A percentile compares a stretch with the other conserved stretches of the same genome.
phyloP scores from a whole-genome alignment of 64 coral and sea anemone genomes.

The Acropora tenuis region DNA sequence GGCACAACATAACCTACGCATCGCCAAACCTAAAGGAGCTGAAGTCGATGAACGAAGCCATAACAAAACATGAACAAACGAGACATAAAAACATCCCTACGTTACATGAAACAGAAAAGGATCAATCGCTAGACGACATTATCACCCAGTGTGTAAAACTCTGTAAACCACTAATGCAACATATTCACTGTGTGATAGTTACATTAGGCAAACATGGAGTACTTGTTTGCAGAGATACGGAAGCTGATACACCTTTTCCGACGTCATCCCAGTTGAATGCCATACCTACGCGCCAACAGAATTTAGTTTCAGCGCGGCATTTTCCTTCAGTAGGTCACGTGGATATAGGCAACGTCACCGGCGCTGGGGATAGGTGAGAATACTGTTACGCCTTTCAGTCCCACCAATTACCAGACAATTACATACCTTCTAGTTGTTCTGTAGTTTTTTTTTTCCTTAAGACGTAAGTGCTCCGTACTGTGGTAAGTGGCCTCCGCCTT shows the following conservation, averaged over 20 bases:
- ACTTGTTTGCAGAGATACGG: slow-evolving; percentile 82
- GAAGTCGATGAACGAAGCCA: slow-evolving; percentile 77
- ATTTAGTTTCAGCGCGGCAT: slow-evolving; percentile 81
- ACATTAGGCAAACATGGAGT: slow-evolving; percentile 89
- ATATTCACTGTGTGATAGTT: slow-evolving; percentile 87
- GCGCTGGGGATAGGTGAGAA: slow-evolving; percentile 95
- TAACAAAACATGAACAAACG: slow-evolving; percentile 30
- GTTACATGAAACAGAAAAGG: background rate
- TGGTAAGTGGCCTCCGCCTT: no score
- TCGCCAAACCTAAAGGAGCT: slow-evolving; percentile 95
- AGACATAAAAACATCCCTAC: background rate
- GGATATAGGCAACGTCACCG: slow-evolving; percentile 79
- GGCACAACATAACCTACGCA: slow-evolving; percentile 88
- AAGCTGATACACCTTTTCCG: slow-evolving; percentile 83
- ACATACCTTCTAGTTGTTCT: no score
- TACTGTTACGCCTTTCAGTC: background rate
- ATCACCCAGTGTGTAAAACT: slow-evolving; percentile 84
- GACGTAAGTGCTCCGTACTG: no score
- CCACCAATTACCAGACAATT: no score
- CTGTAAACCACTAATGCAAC: slow-evolving; percentile 78
- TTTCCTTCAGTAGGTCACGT: slow-evolving; percentile 68
- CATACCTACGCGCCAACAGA: slow-evolving; percentile 45
- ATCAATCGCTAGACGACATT: slow-evolving; percentile 61
- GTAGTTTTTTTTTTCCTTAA: no score
- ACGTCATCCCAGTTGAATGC: slow-evolving; percentile 33